Conservation (phyloP, 2,888 invertebrate species). For the Ptilodon capucinus region DNA sequence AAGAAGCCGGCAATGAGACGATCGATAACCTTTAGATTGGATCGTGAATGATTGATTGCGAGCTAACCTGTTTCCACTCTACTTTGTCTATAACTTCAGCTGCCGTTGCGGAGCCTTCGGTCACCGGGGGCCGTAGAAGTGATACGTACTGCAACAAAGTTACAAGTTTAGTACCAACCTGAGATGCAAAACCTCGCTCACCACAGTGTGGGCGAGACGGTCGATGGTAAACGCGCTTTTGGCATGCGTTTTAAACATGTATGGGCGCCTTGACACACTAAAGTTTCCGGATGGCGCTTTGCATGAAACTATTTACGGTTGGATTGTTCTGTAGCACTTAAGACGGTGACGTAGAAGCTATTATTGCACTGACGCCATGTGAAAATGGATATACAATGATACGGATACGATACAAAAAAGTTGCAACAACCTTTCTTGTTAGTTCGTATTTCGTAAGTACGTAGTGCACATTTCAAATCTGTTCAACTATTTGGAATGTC, state of each 20-base stretch:
- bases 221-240: neutral
- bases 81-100: slow-evolving; percentile 89
- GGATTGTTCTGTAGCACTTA: neutral
- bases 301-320: neutral
- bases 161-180: slow-evolving; percentile 6
- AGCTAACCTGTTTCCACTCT: slow-evolving; percentile 94
- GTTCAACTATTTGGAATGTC: too few relatives aligned
- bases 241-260: neutral
- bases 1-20: slow-evolving; percentile 37
- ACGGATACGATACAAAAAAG: too few relatives aligned
- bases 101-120: slow-evolving; percentile 84
- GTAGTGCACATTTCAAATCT: too few relatives aligned
- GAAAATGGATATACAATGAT: neutral
- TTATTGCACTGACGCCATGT: neutral
- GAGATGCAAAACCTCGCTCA: neutral
- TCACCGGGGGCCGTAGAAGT: slow-evolving; percentile 91
- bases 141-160: slow-evolving; percentile 89
- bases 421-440: too few relatives aligned
- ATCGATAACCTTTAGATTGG: slow-evolving; percentile 41
- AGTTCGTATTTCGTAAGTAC: too few relatives aligned
- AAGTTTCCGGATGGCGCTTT: neutral
- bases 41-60: slow-evolving; percentile 45
- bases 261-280: neutral
- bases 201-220: neutral
- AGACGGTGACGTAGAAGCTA: neutral